Base-by-base conservation (phyloP, 2,888 invertebrate genomes). In the Cantharis rufa region DNA sequence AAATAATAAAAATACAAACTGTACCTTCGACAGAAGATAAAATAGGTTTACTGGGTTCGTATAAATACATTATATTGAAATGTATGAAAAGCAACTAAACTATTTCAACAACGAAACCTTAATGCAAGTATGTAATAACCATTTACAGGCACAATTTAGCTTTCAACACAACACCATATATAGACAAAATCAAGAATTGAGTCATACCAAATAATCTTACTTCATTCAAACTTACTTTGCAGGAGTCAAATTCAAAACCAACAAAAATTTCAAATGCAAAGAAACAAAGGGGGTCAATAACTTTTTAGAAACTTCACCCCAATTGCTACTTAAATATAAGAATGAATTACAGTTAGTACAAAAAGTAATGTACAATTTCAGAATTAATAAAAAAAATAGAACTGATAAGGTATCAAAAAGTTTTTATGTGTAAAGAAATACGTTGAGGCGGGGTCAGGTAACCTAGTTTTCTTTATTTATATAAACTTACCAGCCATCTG, bases 401-500 rank as follows among this genome's bases (percentile, higher is more conserved):
- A 48, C 11, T 48, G 48, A 48, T 48, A 48, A 13, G 48, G n/a
- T 48, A 48, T n/a, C 7, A 48, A 48, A 32, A 32, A n/a, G 48
- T n/a, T 13, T 13, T 32, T n/a, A 48, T 82, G 79, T 83, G 83
- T 82, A 81, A 81, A 73, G 74, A 75, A 80, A 78, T 66, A 66
- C 76, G 81, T 81, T 81, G 86, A 87, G 88, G 87, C 82, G 87
- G 86, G 88, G 87, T 86, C 84, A 84, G 80, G 84, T 87, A 88
- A 87, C 88, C 89, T 88, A 87, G 84, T 48, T 86, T 88, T 84
- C 48, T 48, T 81, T 82, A 82, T 84, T 85, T 79, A 81, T 81
- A 82, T 84, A 82, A 85, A 93, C 94, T 95, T 90, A 96, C 96
- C 96, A 88, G 95, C 95, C 90, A 96, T 92, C 91, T 96, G 96